Percentiles rank a stretch among this genome's conserved stretches.
These are phyloP conservation scores for Microtus oregoni DNA, from an alignment of 2,113 vertebrate genomes.

Conservation along the genomic window DNA sequence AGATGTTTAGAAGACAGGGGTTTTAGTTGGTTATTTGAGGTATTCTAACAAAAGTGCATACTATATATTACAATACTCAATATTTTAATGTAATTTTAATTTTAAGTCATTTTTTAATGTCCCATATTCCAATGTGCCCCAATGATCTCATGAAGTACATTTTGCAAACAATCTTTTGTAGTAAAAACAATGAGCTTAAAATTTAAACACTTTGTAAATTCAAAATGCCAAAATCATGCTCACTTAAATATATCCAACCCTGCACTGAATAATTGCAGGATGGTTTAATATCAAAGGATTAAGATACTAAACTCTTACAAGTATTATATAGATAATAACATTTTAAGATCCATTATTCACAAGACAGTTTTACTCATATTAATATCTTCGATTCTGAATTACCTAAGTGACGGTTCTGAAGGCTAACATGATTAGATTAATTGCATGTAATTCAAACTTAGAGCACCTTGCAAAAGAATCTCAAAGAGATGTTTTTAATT, in stretches of 20 bases:
- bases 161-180: conserved; percentile 16
- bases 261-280: background rate
- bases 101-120: background rate
- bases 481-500: background rate
- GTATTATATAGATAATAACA: conserved; percentile 31
- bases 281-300: background rate
- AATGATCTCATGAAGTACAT: background rate
- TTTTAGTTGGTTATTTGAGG: background rate
- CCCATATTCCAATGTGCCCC: background rate
- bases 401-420: background rate
- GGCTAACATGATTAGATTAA: conserved; percentile 6
- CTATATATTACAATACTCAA: background rate
- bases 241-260: conserved; percentile 46
- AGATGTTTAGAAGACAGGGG: background rate
- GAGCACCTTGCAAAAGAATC: background rate
- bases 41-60: conserved; percentile 10
- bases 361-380: conserved; percentile 15
- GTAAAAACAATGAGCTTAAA: background rate
- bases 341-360: background rate
- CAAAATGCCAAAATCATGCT: conserved; percentile 30
- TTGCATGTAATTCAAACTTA: background rate
- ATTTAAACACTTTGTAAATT: conserved; percentile 38
- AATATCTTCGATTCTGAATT: conserved; percentile 23
- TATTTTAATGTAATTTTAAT: background rate
- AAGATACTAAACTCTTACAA: conserved; percentile 15